Conservation (phyloP, 1,140 invertebrate species). For the Procambarus virginalis region DNA sequence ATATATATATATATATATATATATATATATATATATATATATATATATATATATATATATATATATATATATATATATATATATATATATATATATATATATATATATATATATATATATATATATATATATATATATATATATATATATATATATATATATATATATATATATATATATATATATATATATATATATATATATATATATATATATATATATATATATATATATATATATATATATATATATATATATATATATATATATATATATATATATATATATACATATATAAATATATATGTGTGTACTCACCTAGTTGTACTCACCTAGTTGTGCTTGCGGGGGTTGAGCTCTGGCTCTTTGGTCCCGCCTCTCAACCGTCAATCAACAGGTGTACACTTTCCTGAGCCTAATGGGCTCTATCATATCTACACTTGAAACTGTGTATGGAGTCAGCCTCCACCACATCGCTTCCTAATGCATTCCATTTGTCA, state of each 20-base stretch:
- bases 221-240: constrained; percentile 11
- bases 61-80: neutral
- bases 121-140: constrained; percentile 11
- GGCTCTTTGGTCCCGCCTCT: no score
- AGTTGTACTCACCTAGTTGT: no score
- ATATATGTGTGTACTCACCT: no score
- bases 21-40: constrained; percentile 11
- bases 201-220: constrained; percentile 11
- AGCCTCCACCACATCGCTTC: no score
- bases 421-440: no score
- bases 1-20: constrained; percentile 11
- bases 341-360: no score
- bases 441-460: no score
- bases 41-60: constrained; percentile 11
- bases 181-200: constrained; percentile 11
- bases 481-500: no score
- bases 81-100: neutral
- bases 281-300: no score
- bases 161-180: constrained; percentile 11
- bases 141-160: constrained; percentile 11
- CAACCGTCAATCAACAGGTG: no score
- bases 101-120: constrained; percentile 11
- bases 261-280: constrained; percentile 11
- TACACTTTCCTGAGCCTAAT: no score
- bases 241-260: neutral